Evolutionary conservation across 2,113 vertebrate genomes (phyloP), one percentile per base, ranked within the genome.

Genomic region (Mastomys coucha): DNA sequence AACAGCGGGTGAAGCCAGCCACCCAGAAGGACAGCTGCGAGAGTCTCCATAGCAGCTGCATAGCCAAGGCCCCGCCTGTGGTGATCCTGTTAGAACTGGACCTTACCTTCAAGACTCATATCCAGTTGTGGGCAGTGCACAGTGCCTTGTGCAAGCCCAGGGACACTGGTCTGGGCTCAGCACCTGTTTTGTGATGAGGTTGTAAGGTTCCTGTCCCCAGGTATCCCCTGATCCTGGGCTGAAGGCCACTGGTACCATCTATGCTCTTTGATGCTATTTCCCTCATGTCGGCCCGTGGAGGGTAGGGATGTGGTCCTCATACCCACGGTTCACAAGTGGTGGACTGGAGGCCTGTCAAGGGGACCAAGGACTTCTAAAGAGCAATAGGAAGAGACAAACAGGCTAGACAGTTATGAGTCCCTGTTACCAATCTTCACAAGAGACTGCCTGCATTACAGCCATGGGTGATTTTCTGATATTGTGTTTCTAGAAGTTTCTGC

Each of bases 1-100:
- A 91, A 89, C 45, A 7, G 5, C 2, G 51, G 85, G 84, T 94
- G 90, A 65, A 95, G 92, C 96, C 96, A 96, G 92, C 96, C 96
- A 92, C 94, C 96, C 95, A 92, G n/a, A 80, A 70, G 88, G 93
- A 87, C 60, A 7, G 53, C 0, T 0, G 14, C 26, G 56, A 69
- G 67, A 45, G 73, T 5, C 0, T 72, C 73, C 0, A 0, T 0
- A 22, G 76, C 0, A 0, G 65, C 33, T 0, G 24, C 76, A 24
- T 73, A 17, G 31, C 76, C 67, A 1, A 4, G 39, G 19, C 73
- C 1, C 33, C 77, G 9, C 85, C 91, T 9, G 3, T 0, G 67
- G 45, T 70, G 1, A 63, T 73, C 78, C 39, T 5, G 49, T 19
- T 1, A 0, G 45, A 45, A 53, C 78, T 24, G 17, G 39, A 12